These are phyloP conservation scores for Julus scanicus DNA, from an alignment of 2,888 invertebrate species.

Conservation along the genomic window DNA sequence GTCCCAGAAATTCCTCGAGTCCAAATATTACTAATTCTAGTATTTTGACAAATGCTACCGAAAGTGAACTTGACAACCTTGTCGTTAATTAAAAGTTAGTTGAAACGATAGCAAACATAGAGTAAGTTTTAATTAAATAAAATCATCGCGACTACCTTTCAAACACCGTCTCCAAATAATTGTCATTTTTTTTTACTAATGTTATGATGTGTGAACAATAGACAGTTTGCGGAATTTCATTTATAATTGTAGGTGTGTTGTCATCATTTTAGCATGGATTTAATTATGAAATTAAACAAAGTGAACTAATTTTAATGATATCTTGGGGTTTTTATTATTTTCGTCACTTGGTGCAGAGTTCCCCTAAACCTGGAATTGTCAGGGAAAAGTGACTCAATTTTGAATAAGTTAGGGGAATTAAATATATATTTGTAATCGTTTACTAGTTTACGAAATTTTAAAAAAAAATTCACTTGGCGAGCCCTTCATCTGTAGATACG, in stretches of 20 bases:
- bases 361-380: too few relatives aligned
- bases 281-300: neutral
- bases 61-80: neutral
- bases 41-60: neutral
- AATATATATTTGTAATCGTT: too few relatives aligned
- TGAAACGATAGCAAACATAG: neutral
- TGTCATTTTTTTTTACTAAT: too few relatives aligned
- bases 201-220: neutral
- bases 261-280: neutral
- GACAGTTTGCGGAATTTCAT: neutral
- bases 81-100: neutral
- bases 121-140: neutral
- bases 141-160: neutral
- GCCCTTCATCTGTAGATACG: too few relatives aligned
- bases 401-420: too few relatives aligned
- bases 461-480: too few relatives aligned
- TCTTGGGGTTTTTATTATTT: too few relatives aligned
- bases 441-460: too few relatives aligned
- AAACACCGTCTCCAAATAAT: too few relatives aligned
- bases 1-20: neutral
- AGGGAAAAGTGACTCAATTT: too few relatives aligned
- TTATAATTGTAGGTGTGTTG: neutral
- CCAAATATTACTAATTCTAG: neutral
- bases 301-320: neutral
- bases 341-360: too few relatives aligned